Percentiles rank a stretch among this genome's conserved stretches.
Evolutionary conservation across 2,113 vertebrate species (phyloP).

Genomic region (Periophthalmus modestus): DNA sequence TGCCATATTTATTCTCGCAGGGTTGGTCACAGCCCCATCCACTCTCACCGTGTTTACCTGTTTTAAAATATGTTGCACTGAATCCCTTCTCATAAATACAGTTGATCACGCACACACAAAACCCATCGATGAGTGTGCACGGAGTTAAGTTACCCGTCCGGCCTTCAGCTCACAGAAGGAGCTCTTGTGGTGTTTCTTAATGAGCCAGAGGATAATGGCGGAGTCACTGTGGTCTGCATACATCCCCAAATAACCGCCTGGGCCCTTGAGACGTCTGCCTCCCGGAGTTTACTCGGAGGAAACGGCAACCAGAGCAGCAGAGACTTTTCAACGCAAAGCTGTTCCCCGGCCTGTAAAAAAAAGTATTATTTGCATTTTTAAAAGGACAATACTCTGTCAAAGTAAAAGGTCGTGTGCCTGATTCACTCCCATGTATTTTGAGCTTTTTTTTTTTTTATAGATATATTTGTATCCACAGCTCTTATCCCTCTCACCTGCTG

Average conservation of each 20-base stretch:
- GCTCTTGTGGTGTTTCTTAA: conserved; percentile 5
- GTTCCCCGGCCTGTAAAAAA: not conserved
- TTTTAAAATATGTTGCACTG: not conserved
- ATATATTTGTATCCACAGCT: no score
- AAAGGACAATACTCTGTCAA: no score
- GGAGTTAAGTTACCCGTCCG: not conserved
- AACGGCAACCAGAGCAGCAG: no score
- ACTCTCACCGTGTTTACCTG: no score
- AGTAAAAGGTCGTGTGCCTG: no score
- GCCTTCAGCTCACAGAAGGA: conserved; percentile 13
- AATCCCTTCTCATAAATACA: not conserved
- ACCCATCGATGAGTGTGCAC: not conserved
- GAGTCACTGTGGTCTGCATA: conserved; percentile 3
- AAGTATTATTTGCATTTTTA: no score
- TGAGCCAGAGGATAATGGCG: conserved; percentile 17
- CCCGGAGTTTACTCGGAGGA: not conserved
- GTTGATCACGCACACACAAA: not conserved
- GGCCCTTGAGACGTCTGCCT: conserved; percentile 8
- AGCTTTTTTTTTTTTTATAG: no score
- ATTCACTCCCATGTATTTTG: no score
- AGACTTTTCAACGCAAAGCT: not conserved
- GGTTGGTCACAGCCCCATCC: no score
- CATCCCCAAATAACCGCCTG: not conserved
- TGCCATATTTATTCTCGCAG: no score
- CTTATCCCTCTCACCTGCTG: no score